Evolutionary conservation across 37 sponge, comb jelly and placozoan species (phyloP).

Genomic region (Eunapius fragilis): DNA sequence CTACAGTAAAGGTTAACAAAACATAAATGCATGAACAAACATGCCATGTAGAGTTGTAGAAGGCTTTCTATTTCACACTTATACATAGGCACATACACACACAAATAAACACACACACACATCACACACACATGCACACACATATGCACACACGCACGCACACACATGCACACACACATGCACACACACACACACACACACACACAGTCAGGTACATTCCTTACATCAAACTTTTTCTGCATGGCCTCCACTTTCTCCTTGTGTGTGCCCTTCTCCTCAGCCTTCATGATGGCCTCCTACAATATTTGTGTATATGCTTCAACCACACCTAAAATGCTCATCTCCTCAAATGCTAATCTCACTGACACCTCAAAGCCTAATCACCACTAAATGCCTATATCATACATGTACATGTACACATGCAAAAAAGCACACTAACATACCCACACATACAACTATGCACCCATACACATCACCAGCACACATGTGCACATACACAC

Average conservation of each 20-base stretch:
- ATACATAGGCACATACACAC: too few species aligned
- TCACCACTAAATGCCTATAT: not conserved
- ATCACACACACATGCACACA: too few species aligned
- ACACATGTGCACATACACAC: conserved; percentile 12
- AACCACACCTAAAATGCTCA: not conserved
- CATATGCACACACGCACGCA: too few species aligned
- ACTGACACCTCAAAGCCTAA: not conserved
- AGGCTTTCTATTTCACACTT: too few species aligned
- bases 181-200: not conserved
- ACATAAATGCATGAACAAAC: too few species aligned
- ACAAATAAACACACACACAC: not conserved
- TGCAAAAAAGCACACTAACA: not conserved
- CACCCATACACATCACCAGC: not conserved
- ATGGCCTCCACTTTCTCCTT: conserved; percentile 89
- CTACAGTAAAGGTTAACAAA: too few species aligned
- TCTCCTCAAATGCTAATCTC: not conserved
- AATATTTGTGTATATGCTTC: too few species aligned
- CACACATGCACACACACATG: too few species aligned
- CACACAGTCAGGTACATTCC: not conserved
- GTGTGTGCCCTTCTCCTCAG: conserved; percentile 71
- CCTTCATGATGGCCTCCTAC: conserved; percentile 72
- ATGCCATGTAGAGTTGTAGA: too few species aligned
- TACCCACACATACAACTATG: not conserved
- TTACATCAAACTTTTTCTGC: conserved; percentile 91
- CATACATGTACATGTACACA: not conserved